Conservation (phyloP, 2,797 vertebrate species). For the Darevskia nairensis region DNA sequence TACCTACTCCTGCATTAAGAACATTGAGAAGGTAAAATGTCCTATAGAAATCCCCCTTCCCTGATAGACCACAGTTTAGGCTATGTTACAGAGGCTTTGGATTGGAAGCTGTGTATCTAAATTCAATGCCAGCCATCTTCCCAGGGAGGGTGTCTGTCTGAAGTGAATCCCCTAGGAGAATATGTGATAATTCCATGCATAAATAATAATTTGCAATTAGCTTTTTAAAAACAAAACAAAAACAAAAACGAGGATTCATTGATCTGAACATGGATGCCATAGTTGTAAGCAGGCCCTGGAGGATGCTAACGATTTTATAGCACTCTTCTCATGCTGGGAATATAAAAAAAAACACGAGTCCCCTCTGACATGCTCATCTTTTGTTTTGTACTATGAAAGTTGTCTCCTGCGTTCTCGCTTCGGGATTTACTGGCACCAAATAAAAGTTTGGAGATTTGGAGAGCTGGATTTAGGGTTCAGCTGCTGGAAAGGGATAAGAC, state of each 20-base stretch:
- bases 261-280: conserved; percentile 42
- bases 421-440: conserved; percentile 29
- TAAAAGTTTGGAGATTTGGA: conserved; percentile 28
- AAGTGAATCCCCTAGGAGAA: conserved; percentile 45
- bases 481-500: conserved; percentile 3
- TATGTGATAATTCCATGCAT: conserved; percentile 45
- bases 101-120: neutral
- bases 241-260: conserved; percentile 28
- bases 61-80: neutral
- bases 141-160: conserved; percentile 43
- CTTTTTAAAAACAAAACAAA: conserved; percentile 36
- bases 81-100: neutral
- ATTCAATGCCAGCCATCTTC: neutral
- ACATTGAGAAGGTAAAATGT: neutral
- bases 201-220: conserved; percentile 55
- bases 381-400: conserved; percentile 14
- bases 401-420: conserved; percentile 1
- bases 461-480: conserved; percentile 28
- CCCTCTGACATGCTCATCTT: conserved; percentile 20
- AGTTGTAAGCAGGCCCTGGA: conserved; percentile 44
- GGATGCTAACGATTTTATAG: conserved; percentile 36
- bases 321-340: neutral
- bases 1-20: neutral
- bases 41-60: neutral
- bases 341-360: conserved; percentile 38